phyloP scores from a whole-genome alignment of 2,797 vertebrate genomes.

The Sebastiscus albofasciatus region DNA sequence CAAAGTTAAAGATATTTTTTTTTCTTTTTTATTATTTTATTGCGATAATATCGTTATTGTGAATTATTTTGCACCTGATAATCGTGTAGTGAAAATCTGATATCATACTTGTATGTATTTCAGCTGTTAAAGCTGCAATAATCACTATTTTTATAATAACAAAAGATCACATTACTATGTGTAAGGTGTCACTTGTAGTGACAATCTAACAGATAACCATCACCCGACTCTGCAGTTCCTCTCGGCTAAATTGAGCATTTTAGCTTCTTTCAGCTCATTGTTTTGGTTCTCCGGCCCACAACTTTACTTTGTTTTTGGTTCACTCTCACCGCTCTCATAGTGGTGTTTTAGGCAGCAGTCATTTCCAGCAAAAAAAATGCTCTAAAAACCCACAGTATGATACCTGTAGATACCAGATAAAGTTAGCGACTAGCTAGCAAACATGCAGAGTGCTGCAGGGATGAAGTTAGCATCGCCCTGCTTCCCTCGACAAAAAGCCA shows the following conservation, averaged over 20 bases:
- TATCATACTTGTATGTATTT: neutral
- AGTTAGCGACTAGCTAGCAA: neutral
- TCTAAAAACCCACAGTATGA: too few relatives aligned
- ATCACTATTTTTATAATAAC: neutral
- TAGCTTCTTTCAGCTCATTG: neutral
- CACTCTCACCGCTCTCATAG: neutral
- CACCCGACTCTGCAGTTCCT: neutral
- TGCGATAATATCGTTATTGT: neutral
- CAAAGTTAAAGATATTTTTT: too few relatives aligned
- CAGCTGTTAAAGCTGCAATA: neutral
- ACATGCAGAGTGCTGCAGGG: too few relatives aligned
- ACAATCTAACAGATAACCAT: neutral
- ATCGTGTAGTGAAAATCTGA: too few relatives aligned
- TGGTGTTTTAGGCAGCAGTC: neutral
- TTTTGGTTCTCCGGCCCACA: neutral
- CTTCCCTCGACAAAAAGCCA: accelerated
- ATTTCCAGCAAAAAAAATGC: neutral
- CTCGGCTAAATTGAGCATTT: neutral
- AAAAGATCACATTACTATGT: neutral
- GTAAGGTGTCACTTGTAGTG: too few relatives aligned
- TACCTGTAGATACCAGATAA: too few relatives aligned
- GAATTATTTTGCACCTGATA: too few relatives aligned
- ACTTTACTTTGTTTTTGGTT: neutral
- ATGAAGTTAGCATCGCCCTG: too few relatives aligned
- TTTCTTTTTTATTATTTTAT: too few relatives aligned